Evolutionary conservation across 2,113 vertebrate genomes (phyloP).

Genomic region (Ceyx melanurus): DNA sequence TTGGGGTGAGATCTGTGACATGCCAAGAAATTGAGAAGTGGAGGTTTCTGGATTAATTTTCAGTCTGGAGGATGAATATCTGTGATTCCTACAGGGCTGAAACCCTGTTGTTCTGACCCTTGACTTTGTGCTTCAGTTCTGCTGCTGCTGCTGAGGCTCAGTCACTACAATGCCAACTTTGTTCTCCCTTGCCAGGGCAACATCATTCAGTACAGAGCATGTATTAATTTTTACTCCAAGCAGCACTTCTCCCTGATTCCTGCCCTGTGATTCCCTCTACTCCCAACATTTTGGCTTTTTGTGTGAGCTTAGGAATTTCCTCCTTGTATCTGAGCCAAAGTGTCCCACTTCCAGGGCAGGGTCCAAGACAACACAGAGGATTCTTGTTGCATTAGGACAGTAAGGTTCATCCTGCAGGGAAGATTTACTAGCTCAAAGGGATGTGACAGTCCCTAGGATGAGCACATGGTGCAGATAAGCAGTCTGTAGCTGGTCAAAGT

Average conservation of each 20-base stretch:
- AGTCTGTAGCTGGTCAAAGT: not conserved
- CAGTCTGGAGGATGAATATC: not conserved
- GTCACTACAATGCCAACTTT: conserved; percentile 3
- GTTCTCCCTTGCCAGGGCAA: not conserved
- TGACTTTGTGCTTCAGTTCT: not conserved
- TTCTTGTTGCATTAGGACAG: not conserved
- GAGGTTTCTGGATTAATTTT: not conserved
- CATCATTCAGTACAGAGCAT: not conserved
- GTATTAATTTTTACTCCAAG: not conserved
- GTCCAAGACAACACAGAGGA: not conserved
- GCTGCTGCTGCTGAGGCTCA: not conserved
- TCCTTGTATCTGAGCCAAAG: not conserved
- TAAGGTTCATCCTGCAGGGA: not conserved
- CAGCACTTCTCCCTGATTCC: not conserved
- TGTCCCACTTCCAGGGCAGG: not conserved
- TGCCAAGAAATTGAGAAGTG: not conserved
- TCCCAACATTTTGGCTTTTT: not conserved
- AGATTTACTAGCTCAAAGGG: not conserved
- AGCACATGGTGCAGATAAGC: not conserved
- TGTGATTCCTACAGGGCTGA: not conserved
- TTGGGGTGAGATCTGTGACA: not conserved
- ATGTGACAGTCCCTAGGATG: not conserved
- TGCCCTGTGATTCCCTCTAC: not conserved
- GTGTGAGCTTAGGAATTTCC: not conserved
- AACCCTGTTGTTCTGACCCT: conserved; percentile 1